These are phyloP conservation scores for Montipora cactus DNA, from an alignment of 64 coral and sea anemone genomes.

Conservation along the genomic window DNA sequence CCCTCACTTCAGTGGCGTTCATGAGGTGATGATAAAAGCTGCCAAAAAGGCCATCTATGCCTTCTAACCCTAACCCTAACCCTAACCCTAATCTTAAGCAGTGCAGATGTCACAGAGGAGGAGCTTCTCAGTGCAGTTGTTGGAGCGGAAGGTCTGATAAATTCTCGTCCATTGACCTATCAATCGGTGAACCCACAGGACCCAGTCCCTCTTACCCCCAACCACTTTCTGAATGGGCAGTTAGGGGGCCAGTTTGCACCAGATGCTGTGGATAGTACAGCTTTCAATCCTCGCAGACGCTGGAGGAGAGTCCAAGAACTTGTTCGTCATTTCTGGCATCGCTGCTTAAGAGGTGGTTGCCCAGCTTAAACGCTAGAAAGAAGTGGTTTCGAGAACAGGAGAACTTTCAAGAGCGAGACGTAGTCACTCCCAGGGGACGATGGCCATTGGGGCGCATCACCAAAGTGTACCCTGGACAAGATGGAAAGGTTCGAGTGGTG, in stretches of 20 bases:
- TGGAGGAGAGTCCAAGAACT: conserved; percentile 37
- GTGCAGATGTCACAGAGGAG: conserved; percentile 8
- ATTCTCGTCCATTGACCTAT: conserved; percentile 24
- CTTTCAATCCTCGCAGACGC: conserved; percentile 11
- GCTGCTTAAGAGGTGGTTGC: conserved; percentile 42
- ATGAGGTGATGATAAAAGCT: conserved; percentile 60
- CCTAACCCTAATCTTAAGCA: conserved; percentile 3
- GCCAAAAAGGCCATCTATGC: conserved; percentile 2
- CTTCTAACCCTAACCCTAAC: too few species aligned
- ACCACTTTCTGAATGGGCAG: conserved; percentile 11
- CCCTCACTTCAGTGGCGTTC: conserved; percentile 39
- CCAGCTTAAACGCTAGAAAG: conserved; percentile 9
- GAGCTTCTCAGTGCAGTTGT: conserved; percentile 18
- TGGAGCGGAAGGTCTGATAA: conserved; percentile 50
- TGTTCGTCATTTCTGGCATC: conserved; percentile 36
- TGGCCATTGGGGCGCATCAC: conserved; percentile 28
- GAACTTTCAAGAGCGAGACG: conserved; percentile 17
- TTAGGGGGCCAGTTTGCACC: conserved; percentile 12
- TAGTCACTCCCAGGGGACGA: conserved; percentile 23
- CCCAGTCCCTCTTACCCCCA: background rate
- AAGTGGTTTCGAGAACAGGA: conserved; percentile 24
- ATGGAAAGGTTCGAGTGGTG: conserved; percentile 30
- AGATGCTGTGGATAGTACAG: background rate
- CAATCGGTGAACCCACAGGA: conserved; percentile 26
- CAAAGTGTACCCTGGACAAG: conserved; percentile 1